A percentile compares a stretch with the other conserved stretches of the same genome.
phyloP scores from a whole-genome alignment of 2,888 invertebrate species.

The Conops quadrifasciatus region DNA sequence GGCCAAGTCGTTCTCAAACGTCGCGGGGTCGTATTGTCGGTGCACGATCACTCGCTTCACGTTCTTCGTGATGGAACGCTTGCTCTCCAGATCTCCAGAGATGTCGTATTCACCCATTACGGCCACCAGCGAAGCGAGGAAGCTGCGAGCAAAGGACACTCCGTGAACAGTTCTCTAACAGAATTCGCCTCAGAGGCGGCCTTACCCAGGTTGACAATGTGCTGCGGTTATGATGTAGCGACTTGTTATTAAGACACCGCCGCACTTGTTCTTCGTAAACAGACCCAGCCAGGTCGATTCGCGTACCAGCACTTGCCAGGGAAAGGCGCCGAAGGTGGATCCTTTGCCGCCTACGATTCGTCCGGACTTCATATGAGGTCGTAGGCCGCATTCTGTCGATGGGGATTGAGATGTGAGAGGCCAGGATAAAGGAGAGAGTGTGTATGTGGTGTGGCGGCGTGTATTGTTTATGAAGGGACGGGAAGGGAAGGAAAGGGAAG shows the following conservation, averaged over 20 bases:
- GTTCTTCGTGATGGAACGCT: slow-evolving; percentile 81
- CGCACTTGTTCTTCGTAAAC: slow-evolving; percentile 94
- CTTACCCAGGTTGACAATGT: slow-evolving; percentile 92
- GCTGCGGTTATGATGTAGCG: slow-evolving; percentile 91
- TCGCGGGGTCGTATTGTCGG: slow-evolving; percentile 86
- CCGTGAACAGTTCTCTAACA: background rate
- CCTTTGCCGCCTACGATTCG: slow-evolving; percentile 91
- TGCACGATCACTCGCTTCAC: slow-evolving; percentile 89
- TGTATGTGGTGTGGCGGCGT: slow-evolving; percentile 47
- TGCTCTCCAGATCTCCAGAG: slow-evolving; percentile 82
- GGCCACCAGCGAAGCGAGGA: slow-evolving; percentile 87
- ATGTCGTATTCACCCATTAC: slow-evolving; percentile 93
- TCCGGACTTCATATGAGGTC: slow-evolving; percentile 80
- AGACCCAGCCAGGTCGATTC: slow-evolving; percentile 94
- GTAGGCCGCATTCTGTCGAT: slow-evolving; percentile 83
- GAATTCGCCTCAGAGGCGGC: background rate
- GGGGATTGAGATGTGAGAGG: slow-evolving; percentile 64
- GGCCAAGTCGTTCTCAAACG: slow-evolving; percentile 92
- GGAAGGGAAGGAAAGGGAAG: slow-evolving; percentile 20
- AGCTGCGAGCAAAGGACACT: slow-evolving; percentile 64
- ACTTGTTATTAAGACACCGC: slow-evolving; percentile 89
- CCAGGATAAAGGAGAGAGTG: slow-evolving; percentile 61
- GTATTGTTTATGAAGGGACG: slow-evolving; percentile 35
- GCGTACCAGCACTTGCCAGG: slow-evolving; percentile 91
- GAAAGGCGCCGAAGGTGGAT: slow-evolving; percentile 86